phyloP scores from a whole-genome alignment of 2,797 vertebrate genomes.

The Diceros bicornis region DNA sequence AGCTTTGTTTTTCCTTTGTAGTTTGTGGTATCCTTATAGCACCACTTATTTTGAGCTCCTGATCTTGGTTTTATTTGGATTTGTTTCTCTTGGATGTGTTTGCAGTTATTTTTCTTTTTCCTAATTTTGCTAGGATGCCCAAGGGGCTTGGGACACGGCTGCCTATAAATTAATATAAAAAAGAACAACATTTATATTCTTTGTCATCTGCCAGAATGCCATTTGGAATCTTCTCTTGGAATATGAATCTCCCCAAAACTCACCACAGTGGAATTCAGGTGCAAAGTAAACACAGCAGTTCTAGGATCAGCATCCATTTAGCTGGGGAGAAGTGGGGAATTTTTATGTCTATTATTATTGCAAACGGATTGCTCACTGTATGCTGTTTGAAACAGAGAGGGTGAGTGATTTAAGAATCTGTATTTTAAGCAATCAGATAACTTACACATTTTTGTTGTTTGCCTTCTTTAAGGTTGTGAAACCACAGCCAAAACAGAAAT shows the following conservation, averaged over 20 bases:
- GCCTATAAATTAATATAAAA: slow-evolving; percentile 82
- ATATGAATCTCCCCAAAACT: slow-evolving; percentile 67
- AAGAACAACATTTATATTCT: slow-evolving; percentile 68
- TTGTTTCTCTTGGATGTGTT: slow-evolving; percentile 75
- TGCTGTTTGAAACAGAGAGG: slow-evolving; percentile 26
- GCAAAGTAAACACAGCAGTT: slow-evolving; percentile 74
- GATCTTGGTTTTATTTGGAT: slow-evolving; percentile 73
- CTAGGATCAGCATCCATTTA: slow-evolving; percentile 57
- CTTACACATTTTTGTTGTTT: slow-evolving; percentile 38
- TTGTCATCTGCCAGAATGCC: slow-evolving; percentile 75
- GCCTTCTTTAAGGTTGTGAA: slow-evolving; percentile 55
- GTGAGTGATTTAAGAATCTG: slow-evolving; percentile 58
- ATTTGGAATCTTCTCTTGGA: slow-evolving; percentile 78
- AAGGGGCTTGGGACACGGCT: slow-evolving; percentile 68
- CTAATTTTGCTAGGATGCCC: slow-evolving; percentile 74
- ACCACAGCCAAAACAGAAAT: neutral
- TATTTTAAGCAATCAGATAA: slow-evolving; percentile 65
- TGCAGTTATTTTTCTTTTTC: slow-evolving; percentile 73
- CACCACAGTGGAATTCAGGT: slow-evolving; percentile 83
- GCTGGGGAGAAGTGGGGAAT: neutral
- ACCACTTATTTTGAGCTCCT: slow-evolving; percentile 72
- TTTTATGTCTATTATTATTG: slow-evolving; percentile 72
- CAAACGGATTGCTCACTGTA: slow-evolving; percentile 70
- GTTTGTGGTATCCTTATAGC: slow-evolving; percentile 60
- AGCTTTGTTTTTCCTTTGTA: slow-evolving; percentile 63